phyloP scores from a whole-genome alignment of 1,140 invertebrate species.

The Pinna nobilis region DNA sequence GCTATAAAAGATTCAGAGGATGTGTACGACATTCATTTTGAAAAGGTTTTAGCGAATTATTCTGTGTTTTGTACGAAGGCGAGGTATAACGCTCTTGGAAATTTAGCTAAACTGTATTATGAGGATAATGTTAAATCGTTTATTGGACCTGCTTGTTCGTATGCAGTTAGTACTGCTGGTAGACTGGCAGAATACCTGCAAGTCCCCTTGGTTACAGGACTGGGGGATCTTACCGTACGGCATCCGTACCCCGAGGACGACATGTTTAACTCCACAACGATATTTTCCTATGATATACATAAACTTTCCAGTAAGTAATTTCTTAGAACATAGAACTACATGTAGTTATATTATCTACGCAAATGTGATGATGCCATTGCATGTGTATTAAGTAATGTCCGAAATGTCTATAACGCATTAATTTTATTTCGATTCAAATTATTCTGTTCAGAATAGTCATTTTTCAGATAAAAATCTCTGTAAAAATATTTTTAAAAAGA shows the following conservation, averaged over 20 bases:
- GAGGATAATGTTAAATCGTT: neutral
- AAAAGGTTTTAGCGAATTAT: neutral
- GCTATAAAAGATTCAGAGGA: neutral
- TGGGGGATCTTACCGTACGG: neutral
- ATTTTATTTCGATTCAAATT: too few species aligned
- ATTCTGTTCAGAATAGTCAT: too few species aligned
- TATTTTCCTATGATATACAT: neutral
- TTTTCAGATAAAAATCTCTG: too few species aligned
- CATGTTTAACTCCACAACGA: neutral
- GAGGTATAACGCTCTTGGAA: neutral
- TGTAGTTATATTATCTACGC: too few species aligned
- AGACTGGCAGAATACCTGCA: neutral
- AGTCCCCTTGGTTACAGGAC: neutral
- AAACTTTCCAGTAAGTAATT: slow-evolving; percentile 6
- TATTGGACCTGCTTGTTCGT: slow-evolving; percentile 8
- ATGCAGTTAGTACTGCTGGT: neutral
- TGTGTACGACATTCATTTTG: neutral
- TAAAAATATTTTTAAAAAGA: too few species aligned
- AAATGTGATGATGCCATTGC: too few species aligned
- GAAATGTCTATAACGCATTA: too few species aligned
- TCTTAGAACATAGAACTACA: too few species aligned
- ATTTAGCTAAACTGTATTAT: neutral
- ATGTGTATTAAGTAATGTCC: too few species aligned
- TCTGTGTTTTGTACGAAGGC: neutral
- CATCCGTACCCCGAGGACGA: neutral